A percentile compares a stretch with the other conserved stretches of the same genome.
Conservation (phyloP, 2,888 invertebrate species). For the Cyclophora punctaria region DNA sequence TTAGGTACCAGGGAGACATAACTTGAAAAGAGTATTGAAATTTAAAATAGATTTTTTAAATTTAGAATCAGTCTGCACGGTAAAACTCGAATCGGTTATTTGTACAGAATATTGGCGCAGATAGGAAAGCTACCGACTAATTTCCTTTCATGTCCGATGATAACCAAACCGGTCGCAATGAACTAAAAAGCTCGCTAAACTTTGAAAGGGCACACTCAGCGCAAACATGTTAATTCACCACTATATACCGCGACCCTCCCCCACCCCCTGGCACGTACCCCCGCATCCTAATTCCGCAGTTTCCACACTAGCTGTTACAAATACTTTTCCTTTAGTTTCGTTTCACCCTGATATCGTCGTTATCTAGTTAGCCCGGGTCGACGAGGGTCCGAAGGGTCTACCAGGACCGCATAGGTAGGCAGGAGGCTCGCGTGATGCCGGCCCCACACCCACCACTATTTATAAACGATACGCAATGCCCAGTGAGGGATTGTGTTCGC, state of each 20-base stretch:
- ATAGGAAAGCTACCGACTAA: too few species aligned
- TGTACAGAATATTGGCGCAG: too few species aligned
- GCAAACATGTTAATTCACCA: constrained; percentile 52
- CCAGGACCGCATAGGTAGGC: constrained; percentile 22
- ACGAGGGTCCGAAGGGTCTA: constrained; percentile 57
- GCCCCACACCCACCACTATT: constrained; percentile 50
- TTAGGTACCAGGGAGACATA: too few species aligned
- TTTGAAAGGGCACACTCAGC: constrained; percentile 14
- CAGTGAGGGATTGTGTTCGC: constrained; percentile 58
- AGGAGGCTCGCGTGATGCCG: constrained; percentile 49
- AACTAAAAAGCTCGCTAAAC: not conserved
- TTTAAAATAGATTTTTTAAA: too few species aligned
- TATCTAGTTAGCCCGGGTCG: constrained; percentile 72
- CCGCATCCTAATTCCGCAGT: constrained; percentile 51
- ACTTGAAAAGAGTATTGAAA: too few species aligned
- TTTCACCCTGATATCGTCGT: constrained; percentile 59
- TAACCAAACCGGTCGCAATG: not conserved
- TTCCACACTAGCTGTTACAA: constrained; percentile 58
- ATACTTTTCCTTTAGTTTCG: constrained; percentile 71
- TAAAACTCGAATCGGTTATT: too few species aligned
- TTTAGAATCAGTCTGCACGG: too few species aligned
- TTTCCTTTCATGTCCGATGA: not conserved
- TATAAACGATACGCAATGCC: constrained; percentile 50
- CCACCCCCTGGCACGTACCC: constrained; percentile 15
- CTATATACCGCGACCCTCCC: constrained; percentile 52